Base-by-base conservation (phyloP, 2,113 vertebrate species). In the Salvelinus fontinalis region DNA sequence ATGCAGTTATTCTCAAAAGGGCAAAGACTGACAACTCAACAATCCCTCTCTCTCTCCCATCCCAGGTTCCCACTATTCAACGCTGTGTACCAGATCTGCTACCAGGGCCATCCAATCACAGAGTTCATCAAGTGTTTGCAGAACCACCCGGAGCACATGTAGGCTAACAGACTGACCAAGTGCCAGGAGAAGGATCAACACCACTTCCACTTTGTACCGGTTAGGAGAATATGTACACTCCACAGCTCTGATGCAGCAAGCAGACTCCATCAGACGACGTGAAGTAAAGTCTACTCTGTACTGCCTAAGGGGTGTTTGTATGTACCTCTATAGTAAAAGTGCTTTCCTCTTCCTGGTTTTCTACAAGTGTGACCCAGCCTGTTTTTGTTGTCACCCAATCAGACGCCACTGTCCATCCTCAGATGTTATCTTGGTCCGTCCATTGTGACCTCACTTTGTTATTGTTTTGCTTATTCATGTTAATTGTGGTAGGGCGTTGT, bases 21-120 rank as follows among this genome's bases (percentile, higher is more conserved):
- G 1, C 14, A 31, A 39, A 31, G 26, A 26, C 11, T 31, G 18
- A 34, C 22, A 39, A 39, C 9, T 49, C 12, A 20, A 62, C 1
- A 48, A 13, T 26, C 5, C 39, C 39, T 44, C 39, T 9, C 39
- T 44, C 39, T 11, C 39, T 11, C 39, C 39, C 3, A 31, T 60
- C 71, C 66, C 79, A 99, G 98, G 93, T 99, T 99, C 88, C 97
- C 98, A 4, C 91, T 99, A 79, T 99, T 99, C 91, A 97, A 88
- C 1, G 96, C 96, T 0, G 96, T 99, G 44, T 98, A 98, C 75
- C 92, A 86, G 89, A 94, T 98, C 87, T 99, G 97, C 92, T 98
- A 95, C 0, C 89, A 96, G 90, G 89, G 89, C 75, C 95, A 93
- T 60, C 94, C 96, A 0, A 94, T 98, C 62, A 75, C 87, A 0